Evolutionary conservation across 2,797 vertebrate species (phyloP).

Genomic region (Poeciliopsis presidionis): DNA sequence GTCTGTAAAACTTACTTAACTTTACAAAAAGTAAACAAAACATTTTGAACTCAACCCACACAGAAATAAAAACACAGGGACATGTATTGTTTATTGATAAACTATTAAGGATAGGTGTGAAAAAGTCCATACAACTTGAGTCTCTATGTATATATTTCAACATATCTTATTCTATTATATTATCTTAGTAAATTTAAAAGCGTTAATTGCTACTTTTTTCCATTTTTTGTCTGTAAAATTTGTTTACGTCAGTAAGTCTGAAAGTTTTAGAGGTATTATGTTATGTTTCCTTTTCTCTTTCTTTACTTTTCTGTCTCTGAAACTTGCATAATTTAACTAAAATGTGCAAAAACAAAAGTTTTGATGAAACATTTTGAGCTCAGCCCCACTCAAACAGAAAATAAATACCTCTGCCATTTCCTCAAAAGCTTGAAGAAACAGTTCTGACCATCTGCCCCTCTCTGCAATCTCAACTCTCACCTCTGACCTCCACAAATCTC

Average conservation of each 20-base stretch:
- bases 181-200: not conserved
- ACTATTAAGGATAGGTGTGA: too few relatives aligned
- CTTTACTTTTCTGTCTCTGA: not conserved
- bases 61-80: too few relatives aligned
- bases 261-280: too few relatives aligned
- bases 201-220: too few relatives aligned
- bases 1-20: too few relatives aligned
- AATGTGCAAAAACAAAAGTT: slow-evolving; percentile 10
- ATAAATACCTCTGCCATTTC: slow-evolving; percentile 53
- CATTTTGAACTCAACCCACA: too few relatives aligned
- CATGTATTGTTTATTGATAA: too few relatives aligned
- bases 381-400: slow-evolving; percentile 19
- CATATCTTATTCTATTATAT: not conserved
- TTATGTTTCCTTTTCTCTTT: not conserved
- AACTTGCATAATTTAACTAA: slow-evolving; percentile 16
- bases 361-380: slow-evolving; percentile 5
- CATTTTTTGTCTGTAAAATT: too few relatives aligned
- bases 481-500: slow-evolving; percentile 81
- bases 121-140: too few relatives aligned
- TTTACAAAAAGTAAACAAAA: too few relatives aligned
- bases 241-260: too few relatives aligned
- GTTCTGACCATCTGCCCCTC: slow-evolving; percentile 79
- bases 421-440: slow-evolving; percentile 69
- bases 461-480: slow-evolving; percentile 76
- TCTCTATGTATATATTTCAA: too few relatives aligned